Evolutionary conservation across 2,113 vertebrate genomes (phyloP), one percentile per base, ranked within the genome.

Genomic region (Zosterops borbonicus): DNA sequence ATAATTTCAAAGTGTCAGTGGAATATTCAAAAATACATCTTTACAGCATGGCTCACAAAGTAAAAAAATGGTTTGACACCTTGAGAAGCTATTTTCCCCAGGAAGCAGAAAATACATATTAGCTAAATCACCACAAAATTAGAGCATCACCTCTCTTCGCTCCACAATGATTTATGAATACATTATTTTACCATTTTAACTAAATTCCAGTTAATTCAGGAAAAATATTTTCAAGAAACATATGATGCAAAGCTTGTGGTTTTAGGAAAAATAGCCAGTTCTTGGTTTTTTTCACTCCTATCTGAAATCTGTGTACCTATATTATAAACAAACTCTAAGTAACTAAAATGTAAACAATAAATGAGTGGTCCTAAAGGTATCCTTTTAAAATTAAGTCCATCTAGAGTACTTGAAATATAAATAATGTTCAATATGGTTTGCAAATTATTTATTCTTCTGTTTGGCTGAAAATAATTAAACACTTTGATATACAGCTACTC

Each of bases 341-440:
- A 87, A 93, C 65, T 46, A 55, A 74, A 73, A 46, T 28, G 15
- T 70, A 90, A 83, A 70, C 12, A 85, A 31, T 24, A 80, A 68
- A 58, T 11, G 3, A 80, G 22, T 19, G 20, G 8, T 53, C 3
- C 27, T 67, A 41, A 89, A 64, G 12, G 4, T 33, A 47, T 67
- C 6, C 33, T 73, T 76, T 70, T 9, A 50, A 93, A 65, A 65
- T 60, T 25, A 86, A 65, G 25, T 31, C 35, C 31, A 80, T 25
- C 23, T n/a, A 83, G 20, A 60, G 19, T 52, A 62, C 31, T 67
- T 89, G 27, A 89, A 77, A 55, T 7, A 58, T 22, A 74, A 73
- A 58, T 29, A 37, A 44, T 13, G 11, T 52, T 83, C n/a, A n/a
- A 4, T 25, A 11, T 16, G 20, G 28, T 14, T 60, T 0, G 0